Evolutionary conservation across 2,797 vertebrate genomes (phyloP).

Genomic region (Coendou prehensilis): DNA sequence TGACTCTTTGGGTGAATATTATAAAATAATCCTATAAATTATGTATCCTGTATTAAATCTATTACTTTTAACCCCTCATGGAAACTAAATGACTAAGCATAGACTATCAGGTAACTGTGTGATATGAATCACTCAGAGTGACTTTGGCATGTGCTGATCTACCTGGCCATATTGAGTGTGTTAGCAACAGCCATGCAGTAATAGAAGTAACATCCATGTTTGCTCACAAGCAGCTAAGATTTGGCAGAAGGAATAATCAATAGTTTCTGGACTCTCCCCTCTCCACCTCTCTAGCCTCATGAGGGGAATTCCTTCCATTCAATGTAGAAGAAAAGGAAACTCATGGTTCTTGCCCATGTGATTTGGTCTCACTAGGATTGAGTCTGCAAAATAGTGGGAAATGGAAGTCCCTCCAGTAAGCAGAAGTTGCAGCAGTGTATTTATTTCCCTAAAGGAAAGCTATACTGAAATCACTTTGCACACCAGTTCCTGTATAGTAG

Average conservation of each 20-base stretch:
- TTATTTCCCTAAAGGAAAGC: not conserved
- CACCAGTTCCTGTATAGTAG: not conserved
- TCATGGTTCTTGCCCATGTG: not conserved
- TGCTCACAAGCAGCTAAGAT: not conserved
- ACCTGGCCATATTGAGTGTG: not conserved
- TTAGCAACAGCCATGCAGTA: not conserved
- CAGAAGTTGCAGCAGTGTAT: not conserved
- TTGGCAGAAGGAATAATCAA: too few species aligned
- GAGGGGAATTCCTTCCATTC: not conserved
- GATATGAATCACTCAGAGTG: not conserved
- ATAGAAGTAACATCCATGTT: not conserved
- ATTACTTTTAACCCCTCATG: not conserved
- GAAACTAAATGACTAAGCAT: not conserved
- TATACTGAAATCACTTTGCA: not conserved
- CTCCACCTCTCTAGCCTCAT: not conserved
- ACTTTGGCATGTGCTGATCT: not conserved
- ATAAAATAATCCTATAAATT: not conserved
- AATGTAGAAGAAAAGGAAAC: not conserved
- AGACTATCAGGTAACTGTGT: not conserved
- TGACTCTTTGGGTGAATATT: not conserved
- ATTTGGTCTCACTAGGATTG: too few species aligned
- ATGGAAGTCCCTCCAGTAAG: not conserved
- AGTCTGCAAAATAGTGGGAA: not conserved
- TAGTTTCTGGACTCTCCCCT: not conserved
- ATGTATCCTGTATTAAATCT: not conserved